Conservation (phyloP, 2,888 invertebrate genomes). For the Polyommatus iphigenia region DNA sequence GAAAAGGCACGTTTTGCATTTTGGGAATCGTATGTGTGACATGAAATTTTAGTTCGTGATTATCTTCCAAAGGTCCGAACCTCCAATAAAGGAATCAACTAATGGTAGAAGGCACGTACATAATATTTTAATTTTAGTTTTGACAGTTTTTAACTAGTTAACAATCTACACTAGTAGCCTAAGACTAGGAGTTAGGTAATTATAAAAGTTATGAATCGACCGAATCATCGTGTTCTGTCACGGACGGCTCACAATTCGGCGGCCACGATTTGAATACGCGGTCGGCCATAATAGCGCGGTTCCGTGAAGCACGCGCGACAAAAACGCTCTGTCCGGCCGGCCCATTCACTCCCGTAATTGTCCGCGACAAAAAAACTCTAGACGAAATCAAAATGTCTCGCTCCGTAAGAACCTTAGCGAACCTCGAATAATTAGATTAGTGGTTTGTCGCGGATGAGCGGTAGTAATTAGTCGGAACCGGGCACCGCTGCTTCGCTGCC, state of each 20-base stretch:
- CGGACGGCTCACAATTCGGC: constrained; percentile 36
- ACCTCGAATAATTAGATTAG: constrained; percentile 70
- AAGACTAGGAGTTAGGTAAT: background rate
- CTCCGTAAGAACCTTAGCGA: constrained; percentile 58
- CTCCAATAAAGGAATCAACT: background rate
- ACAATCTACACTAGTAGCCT: background rate
- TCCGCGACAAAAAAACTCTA: constrained; percentile 68
- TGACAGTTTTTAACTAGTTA: background rate
- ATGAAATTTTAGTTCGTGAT: constrained; percentile 1
- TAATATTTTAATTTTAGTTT: background rate
- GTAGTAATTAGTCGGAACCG: constrained; percentile 39
- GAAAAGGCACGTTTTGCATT: background rate
- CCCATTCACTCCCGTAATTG: constrained; percentile 74
- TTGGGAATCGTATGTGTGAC: background rate
- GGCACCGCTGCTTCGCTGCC: constrained; percentile 34
- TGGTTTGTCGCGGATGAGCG: constrained; percentile 42
- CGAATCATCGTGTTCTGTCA: constrained; percentile 31
- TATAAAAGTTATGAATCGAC: background rate
- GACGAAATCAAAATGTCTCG: constrained; percentile 71
- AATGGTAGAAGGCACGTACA: too few relatives aligned
- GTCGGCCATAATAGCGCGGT: constrained; percentile 42
- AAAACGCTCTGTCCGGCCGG: constrained; percentile 47
- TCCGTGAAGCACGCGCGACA: constrained; percentile 69
- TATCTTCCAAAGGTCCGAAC: background rate
- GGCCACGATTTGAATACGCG: constrained; percentile 53